Percentiles rank a stretch among this genome's conserved stretches.
phyloP scores from a whole-genome alignment of 1,140 invertebrate species.

The Pinna nobilis region DNA sequence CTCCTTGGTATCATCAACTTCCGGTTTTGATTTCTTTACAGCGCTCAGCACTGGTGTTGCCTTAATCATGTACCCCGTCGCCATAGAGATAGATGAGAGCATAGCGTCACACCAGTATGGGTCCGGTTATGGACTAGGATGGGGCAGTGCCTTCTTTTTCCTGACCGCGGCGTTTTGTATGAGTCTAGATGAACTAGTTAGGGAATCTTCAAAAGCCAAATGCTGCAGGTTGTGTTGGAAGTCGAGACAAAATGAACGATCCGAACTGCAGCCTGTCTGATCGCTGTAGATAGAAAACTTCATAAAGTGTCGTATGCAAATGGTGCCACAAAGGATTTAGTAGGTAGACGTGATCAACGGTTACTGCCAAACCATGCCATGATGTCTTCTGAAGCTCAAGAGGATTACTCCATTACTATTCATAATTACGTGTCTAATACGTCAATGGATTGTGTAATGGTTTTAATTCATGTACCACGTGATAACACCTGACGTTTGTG shows the following conservation, averaged over 20 bases:
- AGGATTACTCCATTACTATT: too few species aligned
- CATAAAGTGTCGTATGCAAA: too few species aligned
- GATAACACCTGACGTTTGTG: too few species aligned
- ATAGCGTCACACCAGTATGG: slow-evolving; percentile 64
- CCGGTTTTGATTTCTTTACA: slow-evolving; percentile 45
- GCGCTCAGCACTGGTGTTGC: slow-evolving; percentile 66
- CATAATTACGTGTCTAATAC: too few species aligned
- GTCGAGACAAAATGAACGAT: slow-evolving; percentile 50
- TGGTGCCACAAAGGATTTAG: too few species aligned
- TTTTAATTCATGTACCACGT: too few species aligned
- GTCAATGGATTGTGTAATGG: too few species aligned
- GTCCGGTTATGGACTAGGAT: slow-evolving; percentile 70
- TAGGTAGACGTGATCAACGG: too few species aligned
- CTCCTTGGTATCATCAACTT: neutral
- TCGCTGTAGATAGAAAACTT: too few species aligned
- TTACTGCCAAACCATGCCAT: too few species aligned
- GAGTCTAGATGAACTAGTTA: slow-evolving; percentile 71
- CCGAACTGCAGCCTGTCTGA: too few species aligned
- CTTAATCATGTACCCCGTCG: slow-evolving; percentile 69
- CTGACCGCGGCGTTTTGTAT: slow-evolving; percentile 72
- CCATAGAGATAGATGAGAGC: slow-evolving; percentile 58
- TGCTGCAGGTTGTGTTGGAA: slow-evolving; percentile 63
- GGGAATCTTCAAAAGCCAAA: slow-evolving; percentile 63
- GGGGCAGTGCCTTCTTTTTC: slow-evolving; percentile 71
- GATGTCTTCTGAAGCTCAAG: too few species aligned